Percentiles rank a stretch among this genome's conserved stretches.
Conservation (phyloP, 1,140 invertebrate genomes). For the Cylas formicarius region DNA sequence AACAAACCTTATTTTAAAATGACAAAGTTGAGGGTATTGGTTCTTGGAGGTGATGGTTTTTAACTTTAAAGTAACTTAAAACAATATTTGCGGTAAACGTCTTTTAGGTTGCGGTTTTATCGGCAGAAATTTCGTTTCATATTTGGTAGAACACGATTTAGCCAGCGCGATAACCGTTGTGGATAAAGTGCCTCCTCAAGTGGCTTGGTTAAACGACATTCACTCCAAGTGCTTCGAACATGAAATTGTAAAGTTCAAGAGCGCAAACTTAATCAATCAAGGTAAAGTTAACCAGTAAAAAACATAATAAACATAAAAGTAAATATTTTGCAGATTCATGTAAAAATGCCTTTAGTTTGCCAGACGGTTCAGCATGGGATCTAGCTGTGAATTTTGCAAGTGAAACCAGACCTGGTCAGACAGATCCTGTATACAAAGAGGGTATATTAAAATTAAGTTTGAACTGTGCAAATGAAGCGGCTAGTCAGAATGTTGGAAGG, state of each 20-base stretch:
- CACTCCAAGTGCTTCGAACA: conserved; percentile 65
- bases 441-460: conserved; percentile 77
- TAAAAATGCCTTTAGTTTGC: conserved; percentile 62
- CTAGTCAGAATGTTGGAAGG: conserved; percentile 53
- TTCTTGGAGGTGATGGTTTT: conserved; percentile 30
- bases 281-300: conserved; percentile 47
- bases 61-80: neutral
- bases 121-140: conserved; percentile 78
- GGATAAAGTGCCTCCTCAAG: conserved; percentile 87
- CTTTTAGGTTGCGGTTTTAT: conserved; percentile 82
- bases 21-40: conserved; percentile 29
- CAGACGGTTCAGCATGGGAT: conserved; percentile 55
- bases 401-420: conserved; percentile 81
- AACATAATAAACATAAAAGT: conserved; percentile 10
- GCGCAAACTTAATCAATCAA: conserved; percentile 83
- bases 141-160: conserved; percentile 70
- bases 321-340: conserved; percentile 57
- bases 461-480: conserved; percentile 74
- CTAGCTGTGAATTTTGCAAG: conserved; percentile 84
- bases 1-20: too few relatives aligned
- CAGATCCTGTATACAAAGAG: conserved; percentile 82
- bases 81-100: conserved; percentile 2
- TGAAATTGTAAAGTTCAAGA: conserved; percentile 77
- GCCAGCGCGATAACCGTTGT: conserved; percentile 69
- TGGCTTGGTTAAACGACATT: conserved; percentile 75